Evolutionary conservation across 2,888 invertebrate genomes (phyloP).

Genomic region (Brenthis hecate): DNA sequence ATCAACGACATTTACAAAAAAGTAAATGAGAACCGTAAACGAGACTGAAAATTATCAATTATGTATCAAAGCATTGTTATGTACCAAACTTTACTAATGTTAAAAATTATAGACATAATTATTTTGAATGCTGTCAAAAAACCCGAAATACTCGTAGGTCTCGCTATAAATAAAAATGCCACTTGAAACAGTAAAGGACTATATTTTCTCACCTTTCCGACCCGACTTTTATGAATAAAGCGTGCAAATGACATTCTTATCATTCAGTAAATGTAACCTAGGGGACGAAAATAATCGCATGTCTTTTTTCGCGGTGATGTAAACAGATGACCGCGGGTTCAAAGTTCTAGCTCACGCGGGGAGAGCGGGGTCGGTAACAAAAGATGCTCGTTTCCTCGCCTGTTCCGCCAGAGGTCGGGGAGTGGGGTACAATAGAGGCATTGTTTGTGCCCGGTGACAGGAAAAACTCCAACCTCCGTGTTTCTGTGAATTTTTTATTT

Average conservation of each 20-base stretch:
- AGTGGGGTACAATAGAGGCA: constrained; percentile 69
- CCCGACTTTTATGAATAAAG: constrained; percentile 19
- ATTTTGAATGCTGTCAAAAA: no score
- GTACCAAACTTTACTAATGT: no score
- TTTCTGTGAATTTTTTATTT: constrained; percentile 81
- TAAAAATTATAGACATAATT: no score
- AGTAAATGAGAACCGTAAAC: no score
- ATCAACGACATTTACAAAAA: no score
- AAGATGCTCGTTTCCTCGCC: constrained; percentile 80
- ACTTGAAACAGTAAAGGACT: not conserved
- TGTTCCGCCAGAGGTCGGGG: constrained; percentile 55
- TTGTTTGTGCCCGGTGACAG: constrained; percentile 82
- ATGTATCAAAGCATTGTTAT: no score
- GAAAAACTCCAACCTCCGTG: constrained; percentile 82
- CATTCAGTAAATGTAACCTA: constrained; percentile 42
- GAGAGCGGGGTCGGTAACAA: constrained; percentile 69
- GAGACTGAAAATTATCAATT: no score
- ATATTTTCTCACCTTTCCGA: constrained; percentile 12
- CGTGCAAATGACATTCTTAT: constrained; percentile 32
- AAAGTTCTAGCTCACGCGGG: constrained; percentile 71
- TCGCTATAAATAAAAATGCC: not conserved
- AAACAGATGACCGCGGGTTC: constrained; percentile 78
- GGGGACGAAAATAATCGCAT: constrained; percentile 55
- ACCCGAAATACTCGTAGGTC: not conserved
- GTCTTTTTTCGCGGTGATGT: constrained; percentile 70